Base-by-base conservation (phyloP, 2,797 vertebrate genomes). In the Gila robusta region DNA sequence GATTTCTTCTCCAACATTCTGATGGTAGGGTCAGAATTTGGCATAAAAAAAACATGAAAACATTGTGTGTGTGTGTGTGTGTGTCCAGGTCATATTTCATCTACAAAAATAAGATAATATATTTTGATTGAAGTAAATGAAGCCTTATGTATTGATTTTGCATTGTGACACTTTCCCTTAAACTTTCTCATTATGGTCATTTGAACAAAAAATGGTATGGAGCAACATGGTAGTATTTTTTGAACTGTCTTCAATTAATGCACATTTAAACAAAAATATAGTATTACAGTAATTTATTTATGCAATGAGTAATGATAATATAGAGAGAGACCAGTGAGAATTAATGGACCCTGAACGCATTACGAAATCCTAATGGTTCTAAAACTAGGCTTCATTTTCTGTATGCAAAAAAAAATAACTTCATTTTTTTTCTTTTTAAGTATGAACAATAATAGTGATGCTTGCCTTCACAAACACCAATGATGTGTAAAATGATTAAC, bases 401-500 rank as follows among this genome's bases (percentile, higher is more conserved):
- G 21, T 9, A 5, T n/a, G 21, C 32, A 59, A 78, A 77, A 56
- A 14, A 37, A 39, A 6, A 39, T 1, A 39, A 76, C 21, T 8
- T 35, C 3, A 12, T 54, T 32, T 54, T 35, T 28, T 35, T 21
- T 6, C 1, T 6, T 14, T 77, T 77, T 23, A 37, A 44, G 28
- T 35, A 70, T 44, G 21, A 52, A 10, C 19, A 37, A 54, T 37
- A 37, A 52, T 12, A 76, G 19, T 37, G 73, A 54, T 37, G 37
- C 54, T 41, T 39, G 26, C 7, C 39, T 78, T 26, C 12, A 26
- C 62, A 77, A 47, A 49, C 19, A 67, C 23, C 2, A 76, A 39
- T 17, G 81, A 59, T 49, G 81, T 47, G 32, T 10, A 2, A 77
- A 81, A 8, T 64, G 23, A 56, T 72, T 49, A 64, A 74, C 44